phyloP scores from a whole-genome alignment of 2,113 vertebrate genomes.

The Cyanoliseus patagonus region DNA sequence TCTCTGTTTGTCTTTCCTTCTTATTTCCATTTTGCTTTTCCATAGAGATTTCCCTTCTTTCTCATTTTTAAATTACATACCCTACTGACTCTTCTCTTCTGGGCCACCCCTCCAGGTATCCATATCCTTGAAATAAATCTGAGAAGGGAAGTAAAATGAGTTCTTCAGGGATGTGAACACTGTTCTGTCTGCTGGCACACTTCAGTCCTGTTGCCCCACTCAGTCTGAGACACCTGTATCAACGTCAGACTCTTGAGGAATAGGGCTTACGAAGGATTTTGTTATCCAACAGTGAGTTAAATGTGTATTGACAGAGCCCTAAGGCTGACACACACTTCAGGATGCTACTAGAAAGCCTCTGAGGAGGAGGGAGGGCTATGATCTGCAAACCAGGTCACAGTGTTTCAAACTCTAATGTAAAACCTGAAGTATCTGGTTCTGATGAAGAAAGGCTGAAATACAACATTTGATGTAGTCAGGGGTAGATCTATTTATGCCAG shows the following conservation, averaged over 20 bases:
- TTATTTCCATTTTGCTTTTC: not conserved
- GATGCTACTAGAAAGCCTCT: not conserved
- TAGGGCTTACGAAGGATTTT: not conserved
- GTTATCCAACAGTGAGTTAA: not conserved
- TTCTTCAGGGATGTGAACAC: rapidly evolving
- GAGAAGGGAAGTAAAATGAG: not conserved
- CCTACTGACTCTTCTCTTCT: not conserved
- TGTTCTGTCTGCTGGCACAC: not conserved
- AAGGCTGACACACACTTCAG: not conserved
- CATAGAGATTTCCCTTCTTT: not conserved
- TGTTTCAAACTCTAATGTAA: rapidly evolving
- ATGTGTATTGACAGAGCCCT: not conserved
- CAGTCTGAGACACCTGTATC: not conserved
- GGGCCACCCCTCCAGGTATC: not conserved
- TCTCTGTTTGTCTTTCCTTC: not conserved
- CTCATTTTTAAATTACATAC: not conserved
- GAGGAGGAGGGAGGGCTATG: not conserved
- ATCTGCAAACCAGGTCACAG: not conserved
- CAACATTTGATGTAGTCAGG: not conserved
- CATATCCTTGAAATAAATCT: not conserved
- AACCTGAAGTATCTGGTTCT: not conserved
- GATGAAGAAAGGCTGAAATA: not conserved
- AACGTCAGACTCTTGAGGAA: not conserved
- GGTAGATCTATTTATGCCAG: not conserved
- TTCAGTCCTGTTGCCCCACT: not conserved